A percentile compares a stretch with the other conserved stretches of the same genome.
Conservation (phyloP, 2,888 invertebrate genomes). For the Synergus umbraculus region DNA sequence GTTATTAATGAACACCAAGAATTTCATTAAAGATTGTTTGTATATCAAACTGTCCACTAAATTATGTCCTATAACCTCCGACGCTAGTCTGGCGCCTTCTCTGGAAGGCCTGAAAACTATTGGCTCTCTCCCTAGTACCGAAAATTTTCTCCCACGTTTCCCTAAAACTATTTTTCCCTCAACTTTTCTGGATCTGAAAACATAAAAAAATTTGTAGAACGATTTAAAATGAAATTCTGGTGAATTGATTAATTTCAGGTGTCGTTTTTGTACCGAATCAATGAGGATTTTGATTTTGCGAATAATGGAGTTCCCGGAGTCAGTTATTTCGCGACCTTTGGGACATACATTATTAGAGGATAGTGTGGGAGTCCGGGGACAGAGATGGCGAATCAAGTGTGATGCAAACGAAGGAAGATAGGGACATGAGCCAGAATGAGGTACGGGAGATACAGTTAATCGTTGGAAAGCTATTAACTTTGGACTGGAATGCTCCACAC, state of each 20-base stretch:
- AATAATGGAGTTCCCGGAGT: conserved; percentile 52
- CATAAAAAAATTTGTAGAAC: not conserved
- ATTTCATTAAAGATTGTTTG: conserved; percentile 84
- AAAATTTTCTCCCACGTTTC: conserved; percentile 6
- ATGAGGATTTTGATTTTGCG: not conserved
- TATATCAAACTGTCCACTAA: conserved; percentile 82
- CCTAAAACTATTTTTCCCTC: not conserved
- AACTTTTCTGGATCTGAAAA: too few species aligned
- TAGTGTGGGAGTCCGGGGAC: conserved; percentile 45
- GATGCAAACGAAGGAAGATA: conserved; percentile 7
- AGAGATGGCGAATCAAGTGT: conserved; percentile 15
- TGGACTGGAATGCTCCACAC: conserved; percentile 73
- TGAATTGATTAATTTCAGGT: not conserved
- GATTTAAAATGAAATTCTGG: not conserved
- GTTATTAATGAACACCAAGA: conserved; percentile 84
- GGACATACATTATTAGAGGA: conserved; percentile 70
- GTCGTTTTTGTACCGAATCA: not conserved
- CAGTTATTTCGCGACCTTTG: conserved; percentile 71
- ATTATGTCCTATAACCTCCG: conserved; percentile 78
- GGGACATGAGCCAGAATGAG: conserved; percentile 47
- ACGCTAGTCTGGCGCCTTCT: conserved; percentile 66
- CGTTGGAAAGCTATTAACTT: conserved; percentile 76
- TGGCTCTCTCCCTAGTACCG: conserved; percentile 60
- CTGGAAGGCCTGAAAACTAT: conserved; percentile 71
- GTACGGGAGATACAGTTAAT: conserved; percentile 71